phyloP scores from a whole-genome alignment of 2,888 invertebrate genomes.

The Hydrotaea diabolus region DNA sequence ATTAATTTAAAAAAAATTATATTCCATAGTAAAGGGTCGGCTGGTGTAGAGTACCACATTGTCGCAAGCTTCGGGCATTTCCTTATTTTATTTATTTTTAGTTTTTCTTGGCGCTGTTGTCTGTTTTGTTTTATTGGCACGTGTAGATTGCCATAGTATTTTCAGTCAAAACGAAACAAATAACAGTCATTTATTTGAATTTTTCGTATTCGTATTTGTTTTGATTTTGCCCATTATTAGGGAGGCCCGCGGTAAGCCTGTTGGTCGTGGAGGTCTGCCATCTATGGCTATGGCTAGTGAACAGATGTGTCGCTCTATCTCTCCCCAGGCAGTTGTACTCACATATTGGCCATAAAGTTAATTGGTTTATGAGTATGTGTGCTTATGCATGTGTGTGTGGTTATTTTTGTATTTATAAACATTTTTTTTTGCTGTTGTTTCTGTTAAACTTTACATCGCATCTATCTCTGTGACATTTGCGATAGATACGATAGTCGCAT shows the following conservation, averaged over 20 bases:
- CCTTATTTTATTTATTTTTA: too few species aligned
- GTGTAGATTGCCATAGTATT: too few species aligned
- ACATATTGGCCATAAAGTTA: neutral
- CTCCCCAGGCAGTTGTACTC: neutral
- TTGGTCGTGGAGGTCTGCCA: neutral
- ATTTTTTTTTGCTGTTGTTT: too few species aligned
- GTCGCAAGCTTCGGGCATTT: too few species aligned
- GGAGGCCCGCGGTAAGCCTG: neutral
- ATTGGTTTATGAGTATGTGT: constrained; percentile 3
- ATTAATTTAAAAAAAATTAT: too few species aligned
- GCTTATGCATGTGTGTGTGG: neutral
- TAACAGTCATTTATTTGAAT: neutral
- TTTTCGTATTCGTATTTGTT: neutral
- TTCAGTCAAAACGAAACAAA: neutral
- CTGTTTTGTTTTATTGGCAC: too few species aligned
- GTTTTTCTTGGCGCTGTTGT: too few species aligned
- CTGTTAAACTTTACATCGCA: neutral
- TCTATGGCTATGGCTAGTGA: neutral
- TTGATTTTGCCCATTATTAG: neutral
- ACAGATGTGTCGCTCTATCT: neutral
- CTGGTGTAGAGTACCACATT: too few species aligned
- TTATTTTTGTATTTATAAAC: neutral
- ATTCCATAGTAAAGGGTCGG: too few species aligned
- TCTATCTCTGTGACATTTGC: neutral
- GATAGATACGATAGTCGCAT: neutral